phyloP scores from a whole-genome alignment of 2,888 invertebrate species.

The Harpalus rubripes region DNA sequence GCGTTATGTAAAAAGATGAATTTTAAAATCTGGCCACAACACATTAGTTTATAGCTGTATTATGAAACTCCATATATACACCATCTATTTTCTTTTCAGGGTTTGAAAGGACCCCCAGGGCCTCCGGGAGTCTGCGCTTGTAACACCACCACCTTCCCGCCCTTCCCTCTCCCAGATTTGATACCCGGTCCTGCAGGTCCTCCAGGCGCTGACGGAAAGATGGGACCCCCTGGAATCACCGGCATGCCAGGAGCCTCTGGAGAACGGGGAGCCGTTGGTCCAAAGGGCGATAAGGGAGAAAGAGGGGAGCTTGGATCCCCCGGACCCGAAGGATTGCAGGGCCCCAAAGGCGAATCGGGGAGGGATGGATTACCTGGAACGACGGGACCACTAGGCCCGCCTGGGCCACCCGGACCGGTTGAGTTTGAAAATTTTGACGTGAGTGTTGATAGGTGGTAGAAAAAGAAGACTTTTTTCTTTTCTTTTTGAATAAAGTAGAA shows the following conservation, averaged over 20 bases:
- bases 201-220: slow-evolving; percentile 87
- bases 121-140: slow-evolving; percentile 84
- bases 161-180: slow-evolving; percentile 83
- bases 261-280: slow-evolving; percentile 84
- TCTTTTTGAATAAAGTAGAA: not conserved
- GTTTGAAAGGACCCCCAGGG: slow-evolving; percentile 72
- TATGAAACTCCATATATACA: not conserved
- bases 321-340: slow-evolving; percentile 85
- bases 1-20: no score
- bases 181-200: slow-evolving; percentile 87
- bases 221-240: slow-evolving; percentile 88
- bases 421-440: slow-evolving; percentile 86
- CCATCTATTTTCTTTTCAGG: slow-evolving; percentile 24
- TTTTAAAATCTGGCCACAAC: no score
- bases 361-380: slow-evolving; percentile 86
- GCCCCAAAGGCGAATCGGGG: slow-evolving; percentile 89
- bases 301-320: slow-evolving; percentile 82
- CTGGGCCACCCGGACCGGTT: slow-evolving; percentile 84
- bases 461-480: not conserved
- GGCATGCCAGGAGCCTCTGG: slow-evolving; percentile 86
- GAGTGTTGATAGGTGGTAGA: slow-evolving; percentile 75
- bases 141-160: slow-evolving; percentile 84
- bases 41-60: not conserved
- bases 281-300: slow-evolving; percentile 86
- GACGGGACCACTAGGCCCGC: slow-evolving; percentile 84